phyloP scores from a whole-genome alignment of 2,797 vertebrate species.

The Macropodus opercularis region DNA sequence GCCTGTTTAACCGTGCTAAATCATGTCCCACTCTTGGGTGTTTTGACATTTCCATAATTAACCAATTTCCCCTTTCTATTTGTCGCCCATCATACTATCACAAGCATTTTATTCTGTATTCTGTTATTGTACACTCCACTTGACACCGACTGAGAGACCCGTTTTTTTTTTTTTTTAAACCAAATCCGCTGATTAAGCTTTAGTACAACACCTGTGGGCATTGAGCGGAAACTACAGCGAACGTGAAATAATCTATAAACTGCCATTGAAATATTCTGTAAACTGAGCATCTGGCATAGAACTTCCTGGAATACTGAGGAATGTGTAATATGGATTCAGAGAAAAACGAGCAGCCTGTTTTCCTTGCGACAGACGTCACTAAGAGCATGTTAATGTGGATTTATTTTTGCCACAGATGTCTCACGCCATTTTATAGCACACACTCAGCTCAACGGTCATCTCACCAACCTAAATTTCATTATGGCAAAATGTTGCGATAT shows the following conservation, averaged over 20 bases:
- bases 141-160: slow-evolving; percentile 26
- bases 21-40: slow-evolving; percentile 59
- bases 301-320: slow-evolving; percentile 13
- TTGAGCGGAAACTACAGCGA: no score
- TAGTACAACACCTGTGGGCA: slow-evolving; percentile 35
- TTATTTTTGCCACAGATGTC: slow-evolving; percentile 32
- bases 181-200: slow-evolving; percentile 11
- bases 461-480: slow-evolving; percentile 1
- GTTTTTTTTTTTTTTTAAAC: neutral
- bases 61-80: slow-evolving; percentile 56
- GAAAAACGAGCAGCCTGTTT: neutral
- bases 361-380: slow-evolving; percentile 2
- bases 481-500: neutral
- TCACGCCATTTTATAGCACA: neutral
- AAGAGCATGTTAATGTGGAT: slow-evolving; percentile 20
- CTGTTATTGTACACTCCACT: slow-evolving; percentile 15
- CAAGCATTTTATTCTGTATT: slow-evolving; percentile 39
- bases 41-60: slow-evolving; percentile 67
- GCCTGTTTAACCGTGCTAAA: slow-evolving; percentile 57
- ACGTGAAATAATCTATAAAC: no score
- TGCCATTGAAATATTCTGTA: neutral
- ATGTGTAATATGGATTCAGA: slow-evolving; percentile 1
- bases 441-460: neutral
- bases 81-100: slow-evolving; percentile 28
- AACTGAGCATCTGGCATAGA: neutral